Evolutionary conservation across 2,888 invertebrate genomes (phyloP), one percentile per base, ranked within the genome.

Genomic region (Hyles lineata): DNA sequence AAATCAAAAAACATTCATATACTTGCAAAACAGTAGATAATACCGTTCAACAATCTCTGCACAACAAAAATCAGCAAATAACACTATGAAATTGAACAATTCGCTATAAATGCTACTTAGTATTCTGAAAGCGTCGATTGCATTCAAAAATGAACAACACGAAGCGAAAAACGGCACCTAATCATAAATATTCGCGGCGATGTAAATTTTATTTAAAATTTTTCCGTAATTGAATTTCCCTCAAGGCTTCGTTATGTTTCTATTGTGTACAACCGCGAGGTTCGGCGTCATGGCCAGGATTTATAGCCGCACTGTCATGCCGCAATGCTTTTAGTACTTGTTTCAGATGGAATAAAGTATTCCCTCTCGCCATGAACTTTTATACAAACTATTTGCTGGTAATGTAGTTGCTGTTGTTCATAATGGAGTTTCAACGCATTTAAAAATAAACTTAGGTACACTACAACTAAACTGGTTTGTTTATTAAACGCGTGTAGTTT

Each of bases 191-290:
- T 32, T 52, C 29, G 9, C n/a, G 55, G 35, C 62, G 62, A 55
- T 71, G 55, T 55, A 60, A 70, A 70, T 71, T 29, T 76, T 74
- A 72, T 71, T 73, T 74, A 77, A 76, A 78, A 77, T 72, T 74
- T 75, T 76, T 70, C 74, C 73, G 74, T 78, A 79, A 80, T 80
- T 78, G 73, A 75, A 77, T 80, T 78, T 78, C 73, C 73, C 69
- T 71, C 73, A 72, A 72, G 75, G 74, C 72, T 77, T 76, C 73
- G 75, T 75, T 74, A 74, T 73, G 70, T 35, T 43, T 72, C 62
- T 71, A 55, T 63, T 71, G 61, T 43, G 17, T 21, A 21, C 23
- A 61, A 35, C 50, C 50, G 19, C 25, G 58, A 29, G n/a, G 61
- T 29, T 23, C 15, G 29, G 52, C 58, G n/a, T 61, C 61, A 52